Evolutionary conservation across 2,888 invertebrate genomes (phyloP).

Genomic region (Subacronicta megacephala): DNA sequence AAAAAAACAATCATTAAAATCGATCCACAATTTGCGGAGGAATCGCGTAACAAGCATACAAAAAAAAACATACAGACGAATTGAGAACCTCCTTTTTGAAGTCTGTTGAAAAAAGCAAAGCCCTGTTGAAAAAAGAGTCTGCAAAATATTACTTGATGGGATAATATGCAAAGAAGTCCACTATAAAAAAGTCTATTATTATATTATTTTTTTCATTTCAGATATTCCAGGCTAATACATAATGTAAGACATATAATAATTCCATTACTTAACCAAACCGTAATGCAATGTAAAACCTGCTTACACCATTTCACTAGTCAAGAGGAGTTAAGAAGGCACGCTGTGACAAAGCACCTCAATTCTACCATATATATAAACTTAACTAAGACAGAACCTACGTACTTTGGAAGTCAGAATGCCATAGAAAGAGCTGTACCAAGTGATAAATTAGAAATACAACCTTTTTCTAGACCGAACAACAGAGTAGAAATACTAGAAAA

Average conservation of each 20-base stretch:
- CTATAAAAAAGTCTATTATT: too few relatives aligned
- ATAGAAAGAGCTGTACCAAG: background rate
- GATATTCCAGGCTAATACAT: conserved; percentile 64
- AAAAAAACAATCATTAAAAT: too few relatives aligned
- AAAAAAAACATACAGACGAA: too few relatives aligned
- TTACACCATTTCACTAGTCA: conserved; percentile 55
- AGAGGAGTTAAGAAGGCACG: conserved; percentile 54
- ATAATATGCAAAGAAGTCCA: too few relatives aligned
- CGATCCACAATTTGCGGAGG: too few relatives aligned
- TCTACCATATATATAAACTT: background rate
- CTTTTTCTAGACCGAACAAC: background rate
- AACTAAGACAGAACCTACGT: conserved; percentile 2
- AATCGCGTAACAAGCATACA: too few relatives aligned
- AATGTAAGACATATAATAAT: conserved; percentile 70
- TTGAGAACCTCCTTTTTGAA: too few relatives aligned
- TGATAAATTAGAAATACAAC: conserved; percentile 1
- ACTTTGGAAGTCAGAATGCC: background rate
- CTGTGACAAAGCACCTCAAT: conserved; percentile 42
- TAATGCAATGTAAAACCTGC: conserved; percentile 60
- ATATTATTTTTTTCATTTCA: conserved; percentile 53
- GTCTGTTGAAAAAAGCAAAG: too few relatives aligned
- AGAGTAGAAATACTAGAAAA: background rate
- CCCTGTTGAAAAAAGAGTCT: too few relatives aligned
- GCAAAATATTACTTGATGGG: too few relatives aligned
- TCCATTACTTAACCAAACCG: conserved; percentile 58